Conservation (phyloP, 2,113 vertebrate genomes). For the Tapirus terrestris region DNA sequence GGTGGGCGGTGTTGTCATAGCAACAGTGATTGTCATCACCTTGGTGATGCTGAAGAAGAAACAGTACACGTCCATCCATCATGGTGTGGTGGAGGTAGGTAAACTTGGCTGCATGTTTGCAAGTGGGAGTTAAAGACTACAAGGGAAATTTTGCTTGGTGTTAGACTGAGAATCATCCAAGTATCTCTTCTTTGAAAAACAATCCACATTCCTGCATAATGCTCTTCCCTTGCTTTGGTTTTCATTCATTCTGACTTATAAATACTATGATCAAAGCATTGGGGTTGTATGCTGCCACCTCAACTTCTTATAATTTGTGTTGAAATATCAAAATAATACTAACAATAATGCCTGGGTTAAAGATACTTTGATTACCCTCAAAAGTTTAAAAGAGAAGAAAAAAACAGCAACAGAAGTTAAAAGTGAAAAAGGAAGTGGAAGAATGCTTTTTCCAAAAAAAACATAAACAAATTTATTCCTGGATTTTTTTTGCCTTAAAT, state of each 20-base stretch:
- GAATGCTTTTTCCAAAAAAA: neutral
- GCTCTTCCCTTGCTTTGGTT: neutral
- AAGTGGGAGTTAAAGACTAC: neutral
- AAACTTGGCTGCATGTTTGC: neutral
- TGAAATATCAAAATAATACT: conserved; percentile 26
- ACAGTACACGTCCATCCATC: conserved; percentile 99
- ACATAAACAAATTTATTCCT: neutral
- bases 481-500: neutral
- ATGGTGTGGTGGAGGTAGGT: conserved; percentile 97
- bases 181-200: neutral
- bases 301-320: neutral
- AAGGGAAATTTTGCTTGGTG: neutral
- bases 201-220: neutral
- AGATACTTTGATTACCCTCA: neutral
- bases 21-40: conserved; percentile 98
- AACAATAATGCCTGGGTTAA: neutral
- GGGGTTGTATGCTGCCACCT: neutral
- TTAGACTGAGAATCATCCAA: neutral
- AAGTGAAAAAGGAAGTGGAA: neutral
- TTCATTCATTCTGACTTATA: neutral
- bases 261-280: neutral
- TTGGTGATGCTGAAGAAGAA: conserved; percentile 99
- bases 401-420: neutral
- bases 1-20: conserved; percentile 99
- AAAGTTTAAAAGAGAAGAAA: neutral